A percentile compares a stretch with the other conserved stretches of the same genome.
phyloP scores from a whole-genome alignment of 2,888 invertebrate genomes.

The Norana najaformis region DNA sequence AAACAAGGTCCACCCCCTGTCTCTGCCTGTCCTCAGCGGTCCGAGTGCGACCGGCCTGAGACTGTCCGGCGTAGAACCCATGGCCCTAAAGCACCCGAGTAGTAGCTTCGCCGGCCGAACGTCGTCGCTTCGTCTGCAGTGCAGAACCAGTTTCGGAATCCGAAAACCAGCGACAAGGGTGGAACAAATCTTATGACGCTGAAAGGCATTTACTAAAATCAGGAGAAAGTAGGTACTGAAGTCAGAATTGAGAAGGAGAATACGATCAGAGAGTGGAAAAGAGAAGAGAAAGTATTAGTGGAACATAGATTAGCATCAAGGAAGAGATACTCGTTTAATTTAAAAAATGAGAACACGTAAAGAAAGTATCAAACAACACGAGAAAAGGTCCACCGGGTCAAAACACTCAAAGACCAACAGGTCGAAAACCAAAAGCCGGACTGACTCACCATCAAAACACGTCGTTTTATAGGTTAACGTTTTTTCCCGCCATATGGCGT shows the following conservation, averaged over 20 bases:
- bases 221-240: neutral
- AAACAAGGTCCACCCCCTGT: conserved; percentile 21
- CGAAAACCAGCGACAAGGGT: neutral
- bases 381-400: too few relatives aligned
- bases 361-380: too few relatives aligned
- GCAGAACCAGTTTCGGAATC: neutral
- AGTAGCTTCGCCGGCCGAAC: neutral
- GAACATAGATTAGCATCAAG: too few relatives aligned
- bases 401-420: too few relatives aligned
- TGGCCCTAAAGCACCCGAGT: neutral
- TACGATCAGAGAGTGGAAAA: too few relatives aligned
- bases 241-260: neutral
- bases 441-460: too few relatives aligned
- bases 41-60: neutral
- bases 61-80: neutral
- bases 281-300: too few relatives aligned
- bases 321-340: too few relatives aligned
- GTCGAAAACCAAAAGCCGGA: too few relatives aligned
- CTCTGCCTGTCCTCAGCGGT: neutral
- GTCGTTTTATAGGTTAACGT: too few relatives aligned
- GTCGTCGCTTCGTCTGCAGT: conserved; percentile 5
- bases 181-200: neutral
- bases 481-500: too few relatives aligned
- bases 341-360: too few relatives aligned
- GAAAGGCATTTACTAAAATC: neutral